Evolutionary conservation across 2,888 invertebrate genomes (phyloP).

Genomic region (Hipparchia semele): DNA sequence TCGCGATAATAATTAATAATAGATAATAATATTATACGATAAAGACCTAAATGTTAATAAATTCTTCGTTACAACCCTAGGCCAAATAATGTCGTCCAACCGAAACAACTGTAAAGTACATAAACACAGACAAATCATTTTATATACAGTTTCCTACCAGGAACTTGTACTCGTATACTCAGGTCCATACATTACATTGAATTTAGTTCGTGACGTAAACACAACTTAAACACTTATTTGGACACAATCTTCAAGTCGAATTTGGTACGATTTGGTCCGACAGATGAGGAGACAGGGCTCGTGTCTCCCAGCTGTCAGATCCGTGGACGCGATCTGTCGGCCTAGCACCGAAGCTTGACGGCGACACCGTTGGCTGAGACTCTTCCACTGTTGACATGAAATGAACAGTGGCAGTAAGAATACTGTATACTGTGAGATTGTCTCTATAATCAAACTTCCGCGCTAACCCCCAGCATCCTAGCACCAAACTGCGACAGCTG

Average conservation of each 20-base stretch:
- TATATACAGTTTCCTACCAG: slow-evolving; percentile 35
- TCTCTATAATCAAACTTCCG: too few species aligned
- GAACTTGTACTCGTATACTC: slow-evolving; percentile 44
- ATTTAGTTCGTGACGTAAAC: slow-evolving; percentile 40
- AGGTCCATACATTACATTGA: slow-evolving; percentile 39
- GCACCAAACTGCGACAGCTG: neutral
- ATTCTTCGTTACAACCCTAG: slow-evolving; percentile 77
- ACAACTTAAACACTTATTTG: slow-evolving; percentile 22
- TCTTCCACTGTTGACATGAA: too few species aligned
- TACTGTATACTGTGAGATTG: too few species aligned
- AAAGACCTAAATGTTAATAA: slow-evolving; percentile 69
- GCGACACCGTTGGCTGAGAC: neutral
- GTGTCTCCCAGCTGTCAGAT: slow-evolving; percentile 47
- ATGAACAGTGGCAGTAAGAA: neutral
- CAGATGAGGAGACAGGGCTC: slow-evolving; percentile 65
- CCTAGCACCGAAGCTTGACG: neutral
- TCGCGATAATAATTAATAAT: slow-evolving; percentile 54
- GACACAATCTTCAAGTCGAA: neutral
- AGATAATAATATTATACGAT: slow-evolving; percentile 36
- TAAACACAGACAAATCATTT: slow-evolving; percentile 5
- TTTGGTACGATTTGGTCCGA: slow-evolving; percentile 35
- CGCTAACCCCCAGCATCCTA: neutral
- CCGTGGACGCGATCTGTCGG: slow-evolving; percentile 20
- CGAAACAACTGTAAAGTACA: slow-evolving; percentile 35
- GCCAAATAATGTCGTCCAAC: slow-evolving; percentile 53